Conservation (phyloP, 2,113 vertebrate species). For the Damaliscus lunatus region DNA sequence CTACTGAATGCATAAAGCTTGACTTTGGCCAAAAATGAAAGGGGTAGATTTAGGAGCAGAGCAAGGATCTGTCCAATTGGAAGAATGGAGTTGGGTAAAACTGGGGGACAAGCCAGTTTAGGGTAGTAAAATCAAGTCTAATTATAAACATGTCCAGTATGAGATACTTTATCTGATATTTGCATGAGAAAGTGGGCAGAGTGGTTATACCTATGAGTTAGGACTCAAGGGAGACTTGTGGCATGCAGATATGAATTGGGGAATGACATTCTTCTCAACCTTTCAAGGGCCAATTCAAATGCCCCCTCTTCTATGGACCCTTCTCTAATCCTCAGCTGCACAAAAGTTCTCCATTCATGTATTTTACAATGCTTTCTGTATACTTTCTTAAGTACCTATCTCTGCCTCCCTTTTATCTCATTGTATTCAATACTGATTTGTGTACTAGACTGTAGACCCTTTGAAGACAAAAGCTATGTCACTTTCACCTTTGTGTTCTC, state of each 20-base stretch:
- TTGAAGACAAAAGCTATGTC: not conserved
- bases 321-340: not conserved
- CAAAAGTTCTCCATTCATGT: not conserved
- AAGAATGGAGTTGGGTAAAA: not conserved
- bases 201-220: not conserved
- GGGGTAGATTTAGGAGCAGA: not conserved
- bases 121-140: not conserved
- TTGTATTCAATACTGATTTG: not conserved
- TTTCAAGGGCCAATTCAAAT: not conserved
- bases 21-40: not conserved
- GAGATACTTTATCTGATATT: not conserved
- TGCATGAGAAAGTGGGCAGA: not conserved
- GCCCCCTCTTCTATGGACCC: not conserved
- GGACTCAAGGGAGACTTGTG: not conserved
- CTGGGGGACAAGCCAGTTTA: not conserved
- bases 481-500: not conserved
- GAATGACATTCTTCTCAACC: not conserved
- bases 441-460: not conserved
- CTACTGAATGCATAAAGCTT: not conserved
- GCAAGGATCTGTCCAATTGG: not conserved
- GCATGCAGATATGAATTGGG: not conserved
- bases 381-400: not conserved
- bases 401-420: not conserved
- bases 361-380: not conserved
- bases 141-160: not conserved